phyloP scores from a whole-genome alignment of 1,140 invertebrate species.

The Drosophila arawakana region DNA sequence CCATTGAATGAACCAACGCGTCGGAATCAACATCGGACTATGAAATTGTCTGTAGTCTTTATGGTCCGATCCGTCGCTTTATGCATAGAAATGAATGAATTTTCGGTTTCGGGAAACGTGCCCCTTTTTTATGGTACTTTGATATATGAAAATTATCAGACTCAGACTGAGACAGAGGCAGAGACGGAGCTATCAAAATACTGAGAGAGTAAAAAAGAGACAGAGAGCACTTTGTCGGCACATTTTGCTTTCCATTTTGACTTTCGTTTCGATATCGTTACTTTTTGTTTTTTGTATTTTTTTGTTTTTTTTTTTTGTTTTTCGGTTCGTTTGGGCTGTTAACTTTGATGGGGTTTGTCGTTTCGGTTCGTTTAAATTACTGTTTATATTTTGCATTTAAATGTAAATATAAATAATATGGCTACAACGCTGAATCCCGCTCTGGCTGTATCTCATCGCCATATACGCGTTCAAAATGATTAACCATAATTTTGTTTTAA shows the following conservation, averaged over 20 bases:
- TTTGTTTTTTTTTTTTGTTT: slow-evolving; percentile 5
- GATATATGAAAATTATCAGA: slow-evolving; percentile 77
- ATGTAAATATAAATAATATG: slow-evolving; percentile 50
- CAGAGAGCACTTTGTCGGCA: slow-evolving; percentile 67
- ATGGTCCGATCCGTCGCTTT: slow-evolving; percentile 54
- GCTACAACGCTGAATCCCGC: not conserved
- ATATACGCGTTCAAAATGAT: slow-evolving; percentile 61
- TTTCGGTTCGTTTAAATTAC: slow-evolving; percentile 52
- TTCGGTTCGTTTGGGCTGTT: slow-evolving; percentile 39
- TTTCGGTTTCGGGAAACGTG: slow-evolving; percentile 53
- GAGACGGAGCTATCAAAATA: not conserved
- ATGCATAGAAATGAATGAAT: slow-evolving; percentile 73
- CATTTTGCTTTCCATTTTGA: slow-evolving; percentile 59
- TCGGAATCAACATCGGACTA: slow-evolving; percentile 40
- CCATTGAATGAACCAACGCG: slow-evolving; percentile 44
- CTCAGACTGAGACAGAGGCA: slow-evolving; percentile 14
- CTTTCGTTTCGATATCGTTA: slow-evolving; percentile 33
- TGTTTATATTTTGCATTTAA: slow-evolving; percentile 74
- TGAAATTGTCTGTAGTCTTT: slow-evolving; percentile 74
- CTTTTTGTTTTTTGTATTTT: not conserved
- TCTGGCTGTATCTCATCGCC: slow-evolving; percentile 7
- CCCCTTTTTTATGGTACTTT: slow-evolving; percentile 74
- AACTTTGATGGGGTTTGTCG: slow-evolving; percentile 41
- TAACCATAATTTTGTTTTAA: slow-evolving; percentile 74
- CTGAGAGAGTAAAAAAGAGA: slow-evolving; percentile 3